Base-by-base conservation (phyloP, 2,113 vertebrate species). In the Lamprotornis superbus region DNA sequence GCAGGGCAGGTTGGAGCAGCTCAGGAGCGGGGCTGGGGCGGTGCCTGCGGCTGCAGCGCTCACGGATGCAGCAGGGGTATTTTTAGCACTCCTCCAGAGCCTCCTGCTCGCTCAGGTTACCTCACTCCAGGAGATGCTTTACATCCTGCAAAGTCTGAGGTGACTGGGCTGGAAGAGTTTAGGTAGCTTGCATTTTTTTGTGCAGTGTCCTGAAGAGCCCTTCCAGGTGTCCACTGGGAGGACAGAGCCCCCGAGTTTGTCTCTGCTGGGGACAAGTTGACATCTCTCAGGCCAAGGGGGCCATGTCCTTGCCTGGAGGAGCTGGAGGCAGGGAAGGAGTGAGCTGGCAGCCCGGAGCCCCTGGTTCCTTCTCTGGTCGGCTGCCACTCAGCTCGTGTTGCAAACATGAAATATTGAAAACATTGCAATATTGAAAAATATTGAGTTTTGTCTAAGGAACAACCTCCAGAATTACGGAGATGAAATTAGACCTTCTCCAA, bases 21-120 rank as follows among this genome's bases (percentile, higher is more conserved):
- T 89, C 1, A 1, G 86, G 76, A 91, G 50, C 4, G 2, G 60
- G 24, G 35, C 52, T 21, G 44, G 52, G 31, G 31, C 3, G 2
- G 25, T 25, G 53, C n/a, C 53, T 76, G 76, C n/a, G 0, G 4
- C n/a, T 87, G 75, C 88, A 95, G 88, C 39, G 31, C 77, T 90
- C 61, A 9, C 1, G 33, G 55, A 49, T 60, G 78, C 89, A 81
- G 94, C 59, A 52, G 47, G 81, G 21, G 68, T 95, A 95, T 96
- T 96, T 95, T 95, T 94, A 96, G 95, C 92, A 18, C 64, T 88
- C 53, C 56, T 64, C 75, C 9, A 2, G 61, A 95, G 83, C 61
- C 8, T 25, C 70, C 81, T 68, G 83, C 91, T 82, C 18, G 50
- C 85, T 96, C 73, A 73, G 86, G 93, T 91, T 96, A 60, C 92